Evolutionary conservation across 2,888 invertebrate species (phyloP), one percentile per base, ranked within the genome.

Genomic region (Morinoia aosen): DNA sequence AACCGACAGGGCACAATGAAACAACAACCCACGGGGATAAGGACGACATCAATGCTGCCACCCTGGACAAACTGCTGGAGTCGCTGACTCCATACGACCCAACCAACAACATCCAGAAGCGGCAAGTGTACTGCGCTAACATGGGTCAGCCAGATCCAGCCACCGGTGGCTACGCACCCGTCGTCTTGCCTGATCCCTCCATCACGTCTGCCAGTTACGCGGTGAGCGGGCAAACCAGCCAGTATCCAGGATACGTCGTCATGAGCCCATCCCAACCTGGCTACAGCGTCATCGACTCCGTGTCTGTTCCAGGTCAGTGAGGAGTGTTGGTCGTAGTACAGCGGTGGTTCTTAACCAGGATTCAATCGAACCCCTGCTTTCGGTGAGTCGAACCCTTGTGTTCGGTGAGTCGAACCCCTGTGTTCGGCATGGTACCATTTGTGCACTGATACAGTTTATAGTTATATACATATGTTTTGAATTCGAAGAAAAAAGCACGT

Each of bases 61-160:
- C 95, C 25, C 48, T 95, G n/a, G 64, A 95, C 61, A 58, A 95
- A 48, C 64, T 95, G n/a, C 64, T 95, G 95, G 64, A 7, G 61
- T 95, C 61, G 7, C 57, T 95, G 58, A 39, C 95, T 40, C 95
- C 95, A 1, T 95, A 95, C 61, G 95, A 95, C 64, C 95, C 95
- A 33, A 61, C 58, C 39, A 95, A 95, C 95, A 93, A 93, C 93
- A 93, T 57, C 33, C 33, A 57, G 8, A 93, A 93, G 93, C 93
- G 93, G 7, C 93, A 93, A 11, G 33, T 93, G 25, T 93, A 93
- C 93, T 93, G 93, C 93, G 48, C 93, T 11, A 57, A 93, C n/a
- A 19, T 93, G 57, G 48, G 11, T 5, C 57, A 93, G 33, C 39
- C 14, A 12, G 48, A 57, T 11, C 7, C 57, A 11, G 16, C 14